phyloP scores from a whole-genome alignment of 2,888 invertebrate genomes.

The Zootermopsis nevadensis region DNA sequence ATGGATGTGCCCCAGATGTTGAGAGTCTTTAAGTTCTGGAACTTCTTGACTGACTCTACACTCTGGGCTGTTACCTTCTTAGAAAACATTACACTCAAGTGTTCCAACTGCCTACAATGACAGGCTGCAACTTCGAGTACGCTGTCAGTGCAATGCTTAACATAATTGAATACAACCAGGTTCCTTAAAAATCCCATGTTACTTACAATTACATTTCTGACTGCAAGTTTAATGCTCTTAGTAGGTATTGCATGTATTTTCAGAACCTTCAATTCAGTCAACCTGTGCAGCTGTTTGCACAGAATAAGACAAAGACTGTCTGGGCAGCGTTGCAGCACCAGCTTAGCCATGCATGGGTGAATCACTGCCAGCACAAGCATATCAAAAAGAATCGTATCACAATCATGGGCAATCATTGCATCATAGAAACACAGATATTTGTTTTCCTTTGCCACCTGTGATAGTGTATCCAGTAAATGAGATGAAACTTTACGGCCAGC shows the following conservation, averaged over 20 bases:
- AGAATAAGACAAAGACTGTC: not conserved
- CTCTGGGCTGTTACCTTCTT: not conserved
- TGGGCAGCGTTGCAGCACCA: not conserved
- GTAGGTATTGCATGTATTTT: not conserved
- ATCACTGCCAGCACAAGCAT: not conserved
- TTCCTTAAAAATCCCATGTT: not conserved
- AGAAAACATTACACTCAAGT: not conserved
- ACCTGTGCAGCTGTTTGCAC: not conserved
- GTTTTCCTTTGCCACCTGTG: not conserved
- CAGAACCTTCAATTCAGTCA: not conserved
- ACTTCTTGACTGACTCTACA: not conserved
- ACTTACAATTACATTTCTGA: not conserved
- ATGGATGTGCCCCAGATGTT: conserved; percentile 6
- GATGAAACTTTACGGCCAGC: not conserved
- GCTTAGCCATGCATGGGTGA: not conserved
- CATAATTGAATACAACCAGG: not conserved
- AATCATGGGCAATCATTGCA: not conserved
- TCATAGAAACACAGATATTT: not conserved
- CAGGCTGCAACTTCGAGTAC: not conserved
- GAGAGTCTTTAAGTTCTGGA: not conserved
- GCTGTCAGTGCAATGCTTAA: not conserved
- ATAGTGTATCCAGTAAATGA: not conserved
- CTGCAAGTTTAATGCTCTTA: not conserved
- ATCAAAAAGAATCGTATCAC: not conserved
- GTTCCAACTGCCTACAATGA: not conserved